Evolutionary conservation across 2,797 vertebrate genomes (phyloP).

Genomic region (Peromyscus attwateri): DNA sequence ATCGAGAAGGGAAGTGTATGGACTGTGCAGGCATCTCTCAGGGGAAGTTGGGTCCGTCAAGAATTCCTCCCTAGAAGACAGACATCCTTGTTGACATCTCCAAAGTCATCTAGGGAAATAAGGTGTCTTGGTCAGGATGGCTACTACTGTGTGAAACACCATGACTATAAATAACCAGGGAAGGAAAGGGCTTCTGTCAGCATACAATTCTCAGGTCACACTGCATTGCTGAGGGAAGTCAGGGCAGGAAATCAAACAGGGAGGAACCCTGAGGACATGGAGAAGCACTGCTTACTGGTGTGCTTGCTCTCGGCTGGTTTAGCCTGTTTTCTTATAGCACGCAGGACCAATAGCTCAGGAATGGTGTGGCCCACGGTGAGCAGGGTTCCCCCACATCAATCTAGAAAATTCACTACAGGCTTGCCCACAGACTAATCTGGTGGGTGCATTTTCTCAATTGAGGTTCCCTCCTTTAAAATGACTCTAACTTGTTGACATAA

Average conservation of each 20-base stretch:
- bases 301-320: background rate
- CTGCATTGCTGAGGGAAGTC: background rate
- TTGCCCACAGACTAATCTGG: background rate
- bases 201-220: background rate
- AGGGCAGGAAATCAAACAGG: background rate
- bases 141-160: background rate
- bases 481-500: background rate
- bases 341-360: background rate
- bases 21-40: background rate
- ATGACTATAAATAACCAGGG: background rate
- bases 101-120: background rate
- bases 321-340: background rate
- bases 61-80: background rate
- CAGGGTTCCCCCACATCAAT: background rate
- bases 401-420: background rate
- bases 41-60: background rate
- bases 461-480: background rate
- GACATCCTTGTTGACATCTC: background rate
- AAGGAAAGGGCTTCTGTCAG: background rate
- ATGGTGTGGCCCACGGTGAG: no score
- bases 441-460: background rate
- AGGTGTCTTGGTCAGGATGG: background rate
- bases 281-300: no score
- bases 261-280: no score
- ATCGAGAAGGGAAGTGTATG: accelerated